A percentile compares a stretch with the other conserved stretches of the same genome.
Conservation (phyloP, 2,797 vertebrate genomes). For the Varecia variegata region DNA sequence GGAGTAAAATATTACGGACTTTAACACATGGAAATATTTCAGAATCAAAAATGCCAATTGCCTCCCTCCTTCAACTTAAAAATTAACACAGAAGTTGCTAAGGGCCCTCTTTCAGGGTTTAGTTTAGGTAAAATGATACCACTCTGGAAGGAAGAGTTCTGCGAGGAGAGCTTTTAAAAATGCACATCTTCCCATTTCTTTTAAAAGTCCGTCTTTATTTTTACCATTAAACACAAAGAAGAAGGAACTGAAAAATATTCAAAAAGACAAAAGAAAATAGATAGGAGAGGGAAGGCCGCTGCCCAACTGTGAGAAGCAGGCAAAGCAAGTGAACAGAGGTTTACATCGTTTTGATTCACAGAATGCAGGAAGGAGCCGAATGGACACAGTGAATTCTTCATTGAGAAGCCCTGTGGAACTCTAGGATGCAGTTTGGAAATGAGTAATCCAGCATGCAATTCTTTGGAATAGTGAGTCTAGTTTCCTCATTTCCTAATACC, state of each 20-base stretch:
- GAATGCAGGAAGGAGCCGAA: neutral
- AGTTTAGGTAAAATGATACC: neutral
- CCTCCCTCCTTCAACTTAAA: neutral
- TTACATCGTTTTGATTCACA: neutral
- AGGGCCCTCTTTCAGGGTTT: neutral
- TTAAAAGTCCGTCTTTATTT: neutral
- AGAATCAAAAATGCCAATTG: constrained; percentile 5
- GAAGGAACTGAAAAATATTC: neutral
- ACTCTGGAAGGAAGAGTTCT: neutral
- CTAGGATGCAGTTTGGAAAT: neutral
- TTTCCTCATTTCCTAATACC: neutral
- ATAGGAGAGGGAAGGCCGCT: neutral
- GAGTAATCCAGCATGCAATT: neutral
- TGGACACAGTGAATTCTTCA: neutral
- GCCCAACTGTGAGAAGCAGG: neutral
- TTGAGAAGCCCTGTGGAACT: neutral
- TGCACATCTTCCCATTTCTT: neutral
- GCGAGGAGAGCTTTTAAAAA: neutral
- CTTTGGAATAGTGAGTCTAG: neutral
- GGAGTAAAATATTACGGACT: constrained; percentile 63
- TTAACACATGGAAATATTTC: constrained; percentile 39
- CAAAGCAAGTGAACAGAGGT: neutral
- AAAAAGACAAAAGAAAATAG: neutral
- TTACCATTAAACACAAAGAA: constrained; percentile 1
- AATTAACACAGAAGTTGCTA: neutral